Conservation (phyloP, 2,797 vertebrate genomes). For the Hoplostethus atlanticus region DNA sequence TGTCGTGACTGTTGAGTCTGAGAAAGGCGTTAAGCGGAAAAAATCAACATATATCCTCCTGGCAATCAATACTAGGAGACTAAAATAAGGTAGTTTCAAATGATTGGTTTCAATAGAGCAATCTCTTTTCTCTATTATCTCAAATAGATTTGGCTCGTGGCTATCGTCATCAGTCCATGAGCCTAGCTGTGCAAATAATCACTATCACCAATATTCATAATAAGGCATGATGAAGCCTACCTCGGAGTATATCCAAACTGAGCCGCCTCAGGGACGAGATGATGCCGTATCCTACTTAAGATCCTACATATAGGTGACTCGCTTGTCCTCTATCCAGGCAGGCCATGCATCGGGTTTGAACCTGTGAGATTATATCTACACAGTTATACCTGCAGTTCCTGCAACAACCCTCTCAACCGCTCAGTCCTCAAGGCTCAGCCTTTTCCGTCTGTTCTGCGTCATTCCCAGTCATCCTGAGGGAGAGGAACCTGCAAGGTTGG, state of each 20-base stretch:
- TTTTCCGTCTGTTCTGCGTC: conserved; percentile 78
- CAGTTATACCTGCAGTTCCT: conserved; percentile 40
- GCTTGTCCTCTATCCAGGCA: conserved; percentile 53
- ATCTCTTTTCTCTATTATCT: rapidly evolving
- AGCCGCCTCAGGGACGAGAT: conserved; percentile 58
- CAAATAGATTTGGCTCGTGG: neutral
- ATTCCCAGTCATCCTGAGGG: conserved; percentile 73
- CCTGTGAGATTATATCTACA: conserved; percentile 47
- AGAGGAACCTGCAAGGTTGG: conserved; percentile 43
- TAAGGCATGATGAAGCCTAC: conserved; percentile 59
- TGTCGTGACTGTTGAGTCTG: conserved; percentile 64
- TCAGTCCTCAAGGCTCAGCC: conserved; percentile 58
- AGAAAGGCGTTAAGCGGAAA: neutral
- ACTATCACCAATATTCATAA: conserved; percentile 8
- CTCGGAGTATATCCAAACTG: conserved; percentile 60
- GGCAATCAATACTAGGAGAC: neutral
- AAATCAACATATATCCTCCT: conserved; percentile 11
- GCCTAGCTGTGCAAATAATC: neutral
- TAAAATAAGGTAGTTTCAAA: neutral
- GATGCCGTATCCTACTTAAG: conserved; percentile 30
- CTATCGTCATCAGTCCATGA: neutral
- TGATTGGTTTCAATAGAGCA: neutral
- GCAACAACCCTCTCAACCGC: conserved; percentile 60
- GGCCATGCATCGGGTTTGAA: conserved; percentile 47
- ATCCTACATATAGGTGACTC: conserved; percentile 11